phyloP scores from a whole-genome alignment of 2,888 invertebrate genomes.

The Caenorhabditis macrosperma region DNA sequence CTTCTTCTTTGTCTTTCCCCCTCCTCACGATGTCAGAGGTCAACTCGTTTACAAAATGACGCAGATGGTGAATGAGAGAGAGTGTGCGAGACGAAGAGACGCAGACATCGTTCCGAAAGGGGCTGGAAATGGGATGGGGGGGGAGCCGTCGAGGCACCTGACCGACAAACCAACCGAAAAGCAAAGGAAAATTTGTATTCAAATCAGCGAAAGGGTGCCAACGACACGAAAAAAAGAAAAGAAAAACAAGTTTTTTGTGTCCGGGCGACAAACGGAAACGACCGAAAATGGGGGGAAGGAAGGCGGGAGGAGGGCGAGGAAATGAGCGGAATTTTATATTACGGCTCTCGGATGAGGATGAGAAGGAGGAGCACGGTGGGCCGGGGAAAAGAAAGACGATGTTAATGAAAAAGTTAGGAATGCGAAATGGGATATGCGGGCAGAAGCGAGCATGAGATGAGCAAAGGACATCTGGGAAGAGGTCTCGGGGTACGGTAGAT shows the following conservation, averaged over 20 bases:
- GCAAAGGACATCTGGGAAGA: background rate
- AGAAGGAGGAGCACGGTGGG: constrained; percentile 35
- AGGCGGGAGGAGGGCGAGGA: constrained; percentile 24
- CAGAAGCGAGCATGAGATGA: background rate
- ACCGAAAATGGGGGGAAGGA: constrained; percentile 2
- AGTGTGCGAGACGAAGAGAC: constrained; percentile 29
- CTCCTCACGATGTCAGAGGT: too few relatives aligned
- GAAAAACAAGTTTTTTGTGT: constrained; percentile 13
- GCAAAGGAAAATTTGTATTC: constrained; percentile 43
- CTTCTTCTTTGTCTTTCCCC: background rate
- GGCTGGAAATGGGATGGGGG: constrained; percentile 14
- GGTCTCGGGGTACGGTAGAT: background rate
- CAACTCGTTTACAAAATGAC: constrained; percentile 12
- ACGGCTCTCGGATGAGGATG: constrained; percentile 17
- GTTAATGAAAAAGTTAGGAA: constrained; percentile 37
- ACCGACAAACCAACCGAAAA: background rate
- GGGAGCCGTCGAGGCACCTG: background rate
- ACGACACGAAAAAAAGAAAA: constrained; percentile 4
- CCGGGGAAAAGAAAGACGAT: constrained; percentile 8
- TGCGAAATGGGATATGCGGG: background rate
- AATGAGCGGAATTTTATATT: constrained; percentile 53
- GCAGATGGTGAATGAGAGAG: background rate
- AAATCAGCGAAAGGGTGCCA: constrained; percentile 30
- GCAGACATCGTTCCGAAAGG: background rate
- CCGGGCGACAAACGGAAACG: constrained; percentile 20